Percentiles rank a stretch among this genome's conserved stretches.
These are phyloP conservation scores for Anastrepha obliqua DNA, from an alignment of 1,140 invertebrate species.

Conservation along the genomic window DNA sequence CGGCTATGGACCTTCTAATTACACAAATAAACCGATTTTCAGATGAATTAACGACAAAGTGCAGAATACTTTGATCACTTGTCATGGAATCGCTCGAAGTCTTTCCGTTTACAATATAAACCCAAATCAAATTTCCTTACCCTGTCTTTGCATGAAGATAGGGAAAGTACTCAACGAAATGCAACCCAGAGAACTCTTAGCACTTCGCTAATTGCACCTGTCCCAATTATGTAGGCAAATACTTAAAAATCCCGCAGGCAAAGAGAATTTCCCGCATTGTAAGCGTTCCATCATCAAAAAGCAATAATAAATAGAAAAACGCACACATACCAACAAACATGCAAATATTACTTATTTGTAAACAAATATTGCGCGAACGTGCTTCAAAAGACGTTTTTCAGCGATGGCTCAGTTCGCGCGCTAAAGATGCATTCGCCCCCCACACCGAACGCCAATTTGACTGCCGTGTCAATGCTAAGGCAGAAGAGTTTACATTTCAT, in stretches of 20 bases:
- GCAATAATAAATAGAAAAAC: conserved; percentile 41
- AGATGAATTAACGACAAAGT: too few species aligned
- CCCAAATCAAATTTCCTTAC: background rate
- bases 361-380: conserved; percentile 30
- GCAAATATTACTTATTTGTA: background rate
- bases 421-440: background rate
- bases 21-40: too few species aligned
- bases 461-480: background rate
- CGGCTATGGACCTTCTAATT: too few species aligned
- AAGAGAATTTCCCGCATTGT: conserved; percentile 23
- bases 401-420: conserved; percentile 6
- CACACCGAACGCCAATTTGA: conserved; percentile 1
- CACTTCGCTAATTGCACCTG: conserved; percentile 22
- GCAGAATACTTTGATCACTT: too few species aligned
- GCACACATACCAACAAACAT: background rate
- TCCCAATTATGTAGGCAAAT: conserved; percentile 37
- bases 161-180: background rate
- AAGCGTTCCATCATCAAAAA: conserved; percentile 19
- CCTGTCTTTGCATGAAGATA: background rate
- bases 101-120: background rate
- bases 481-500: conserved; percentile 30
- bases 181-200: background rate
- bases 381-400: conserved; percentile 52
- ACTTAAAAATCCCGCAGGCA: background rate
- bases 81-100: background rate